phyloP scores from a whole-genome alignment of 2,888 invertebrate genomes.

The Dexiosoma caninum region DNA sequence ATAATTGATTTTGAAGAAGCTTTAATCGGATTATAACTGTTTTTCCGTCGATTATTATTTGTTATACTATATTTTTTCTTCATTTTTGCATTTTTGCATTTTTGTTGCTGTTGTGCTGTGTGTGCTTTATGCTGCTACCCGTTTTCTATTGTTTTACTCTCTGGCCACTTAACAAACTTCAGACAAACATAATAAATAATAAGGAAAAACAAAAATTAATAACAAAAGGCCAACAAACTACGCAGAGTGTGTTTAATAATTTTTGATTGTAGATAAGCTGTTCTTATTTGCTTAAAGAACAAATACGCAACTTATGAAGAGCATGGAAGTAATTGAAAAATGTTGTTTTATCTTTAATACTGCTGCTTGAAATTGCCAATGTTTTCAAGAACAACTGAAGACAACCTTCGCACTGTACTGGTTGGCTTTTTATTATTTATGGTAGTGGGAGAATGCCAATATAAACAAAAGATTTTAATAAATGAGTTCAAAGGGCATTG shows the following conservation, averaged over 20 bases:
- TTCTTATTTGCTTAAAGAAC: no score
- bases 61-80: constrained; percentile 18
- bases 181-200: constrained; percentile 9
- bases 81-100: not conserved
- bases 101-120: not conserved
- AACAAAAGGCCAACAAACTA: constrained; percentile 16
- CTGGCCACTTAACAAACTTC: constrained; percentile 16
- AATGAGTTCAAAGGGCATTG: constrained; percentile 40
- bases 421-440: not conserved
- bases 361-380: not conserved
- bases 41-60: constrained; percentile 52
- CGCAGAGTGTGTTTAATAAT: not conserved
- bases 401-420: not conserved
- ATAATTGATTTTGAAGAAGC: constrained; percentile 56
- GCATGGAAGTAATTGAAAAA: not conserved
- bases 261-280: not conserved
- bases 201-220: not conserved
- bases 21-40: constrained; percentile 60
- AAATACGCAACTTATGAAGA: not conserved
- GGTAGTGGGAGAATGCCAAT: not conserved
- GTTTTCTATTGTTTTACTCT: not conserved
- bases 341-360: not conserved
- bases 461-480: not conserved
- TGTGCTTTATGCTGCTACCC: not conserved
- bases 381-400: not conserved